Percentiles rank a stretch among this genome's conserved stretches.
Conservation (phyloP, 30 jellyfish, hydroid and myxozoan genomes). For the Aurelia sp. region DNA sequence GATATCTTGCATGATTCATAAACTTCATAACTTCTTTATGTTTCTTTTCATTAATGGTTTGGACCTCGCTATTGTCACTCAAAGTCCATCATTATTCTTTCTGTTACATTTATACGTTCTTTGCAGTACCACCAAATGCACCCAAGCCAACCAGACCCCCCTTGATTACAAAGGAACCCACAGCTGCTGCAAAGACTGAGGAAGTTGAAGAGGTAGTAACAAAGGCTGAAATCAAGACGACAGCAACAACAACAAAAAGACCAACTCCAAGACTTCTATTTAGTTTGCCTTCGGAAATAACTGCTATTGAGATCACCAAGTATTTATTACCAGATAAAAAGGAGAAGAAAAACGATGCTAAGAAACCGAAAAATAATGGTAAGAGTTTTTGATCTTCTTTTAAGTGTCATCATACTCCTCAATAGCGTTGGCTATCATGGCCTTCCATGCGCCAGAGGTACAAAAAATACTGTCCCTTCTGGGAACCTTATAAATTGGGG, state of each 20-base stretch:
- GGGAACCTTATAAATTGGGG: too few relatives aligned
- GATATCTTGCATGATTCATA: too few relatives aligned
- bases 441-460: too few relatives aligned
- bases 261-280: constrained; percentile 39
- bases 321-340: constrained; percentile 3
- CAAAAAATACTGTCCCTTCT: too few relatives aligned
- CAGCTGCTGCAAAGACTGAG: not conserved
- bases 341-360: not conserved
- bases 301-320: constrained; percentile 10
- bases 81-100: too few relatives aligned
- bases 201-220: not conserved
- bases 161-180: constrained; percentile 2
- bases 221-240: not conserved
- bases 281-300: constrained; percentile 34
- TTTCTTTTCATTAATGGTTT: too few relatives aligned
- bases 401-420: too few relatives aligned
- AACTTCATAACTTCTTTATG: too few relatives aligned
- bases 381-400: not conserved
- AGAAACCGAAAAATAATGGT: not conserved
- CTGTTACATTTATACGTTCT: not conserved
- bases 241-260: constrained; percentile 6
- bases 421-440: too few relatives aligned
- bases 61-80: too few relatives aligned
- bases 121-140: constrained; percentile 45
- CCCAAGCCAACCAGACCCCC: constrained; percentile 61